Conservation (phyloP, 2,113 vertebrate species). For the Nesogale talazaci region DNA sequence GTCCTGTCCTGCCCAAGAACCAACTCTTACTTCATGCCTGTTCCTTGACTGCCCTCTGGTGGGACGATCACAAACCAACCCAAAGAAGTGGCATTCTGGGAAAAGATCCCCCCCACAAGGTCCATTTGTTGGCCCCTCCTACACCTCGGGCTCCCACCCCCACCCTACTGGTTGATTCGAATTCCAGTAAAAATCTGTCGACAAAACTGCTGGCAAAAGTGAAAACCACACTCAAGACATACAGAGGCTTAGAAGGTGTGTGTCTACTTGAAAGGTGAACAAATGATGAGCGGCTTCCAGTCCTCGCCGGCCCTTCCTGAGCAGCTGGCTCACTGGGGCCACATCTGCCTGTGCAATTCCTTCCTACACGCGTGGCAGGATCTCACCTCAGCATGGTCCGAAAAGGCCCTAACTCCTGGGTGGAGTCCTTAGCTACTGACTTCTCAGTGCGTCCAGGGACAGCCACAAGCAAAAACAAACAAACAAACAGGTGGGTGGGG, state of each 20-base stretch:
- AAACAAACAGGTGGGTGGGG: not conserved
- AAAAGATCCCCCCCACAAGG: not conserved
- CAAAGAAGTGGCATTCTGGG: not conserved
- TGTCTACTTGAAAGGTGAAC: not conserved
- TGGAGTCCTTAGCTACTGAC: conserved; percentile 19
- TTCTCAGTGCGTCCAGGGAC: not conserved
- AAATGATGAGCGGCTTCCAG: not conserved
- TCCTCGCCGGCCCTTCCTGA: not conserved
- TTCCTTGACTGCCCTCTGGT: conserved; percentile 36
- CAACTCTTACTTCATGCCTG: not conserved
- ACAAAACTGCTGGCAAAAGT: not conserved
- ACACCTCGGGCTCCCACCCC: not conserved
- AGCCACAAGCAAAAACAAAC: not conserved
- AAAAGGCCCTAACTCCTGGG: not conserved
- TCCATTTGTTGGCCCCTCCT: not conserved
- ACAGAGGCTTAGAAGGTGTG: too few species aligned
- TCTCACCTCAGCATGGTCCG: not conserved
- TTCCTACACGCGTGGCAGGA: not conserved
- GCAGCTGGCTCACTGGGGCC: not conserved
- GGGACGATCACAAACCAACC: not conserved
- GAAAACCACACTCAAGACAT: too few species aligned
- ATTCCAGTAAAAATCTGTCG: not conserved
- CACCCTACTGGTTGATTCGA: not conserved
- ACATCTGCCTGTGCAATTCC: not conserved
- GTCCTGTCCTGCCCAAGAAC: not conserved